Conservation (phyloP, 2,888 invertebrate species). For the Hymenopus coronatus region DNA sequence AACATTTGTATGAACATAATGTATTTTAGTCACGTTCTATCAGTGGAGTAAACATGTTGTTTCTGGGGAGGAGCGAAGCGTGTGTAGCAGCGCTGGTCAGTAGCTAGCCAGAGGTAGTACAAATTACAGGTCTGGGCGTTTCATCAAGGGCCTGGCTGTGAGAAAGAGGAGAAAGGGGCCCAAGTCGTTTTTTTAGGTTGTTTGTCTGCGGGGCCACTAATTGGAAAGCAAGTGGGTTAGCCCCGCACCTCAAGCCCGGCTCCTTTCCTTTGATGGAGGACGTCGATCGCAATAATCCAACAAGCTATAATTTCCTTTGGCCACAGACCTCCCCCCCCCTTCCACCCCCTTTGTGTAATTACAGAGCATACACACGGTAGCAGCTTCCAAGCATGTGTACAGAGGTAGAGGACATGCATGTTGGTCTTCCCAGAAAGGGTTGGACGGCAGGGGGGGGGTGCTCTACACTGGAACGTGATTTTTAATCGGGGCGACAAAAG, state of each 20-base stretch:
- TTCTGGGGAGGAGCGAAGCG: background rate
- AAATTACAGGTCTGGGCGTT: background rate
- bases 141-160: background rate
- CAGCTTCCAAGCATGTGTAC: background rate
- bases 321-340: conserved; percentile 12
- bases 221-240: background rate
- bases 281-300: conserved; percentile 6
- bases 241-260: background rate
- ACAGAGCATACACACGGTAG: conserved; percentile 12
- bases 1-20: too few species aligned
- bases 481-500: conserved; percentile 37
- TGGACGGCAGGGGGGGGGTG: background rate
- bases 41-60: background rate
- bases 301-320: conserved; percentile 19
- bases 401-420: conserved; percentile 5
- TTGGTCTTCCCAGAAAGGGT: background rate
- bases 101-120: background rate
- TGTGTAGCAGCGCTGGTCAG: background rate
- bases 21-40: too few species aligned
- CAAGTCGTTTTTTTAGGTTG: background rate
- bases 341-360: conserved; percentile 17
- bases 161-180: background rate
- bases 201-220: background rate
- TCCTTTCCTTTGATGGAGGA: background rate
- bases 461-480: conserved; percentile 30